These are phyloP conservation scores for Sarcophaga caerulescens DNA, from an alignment of 2,888 invertebrate genomes.

Conservation along the genomic window DNA sequence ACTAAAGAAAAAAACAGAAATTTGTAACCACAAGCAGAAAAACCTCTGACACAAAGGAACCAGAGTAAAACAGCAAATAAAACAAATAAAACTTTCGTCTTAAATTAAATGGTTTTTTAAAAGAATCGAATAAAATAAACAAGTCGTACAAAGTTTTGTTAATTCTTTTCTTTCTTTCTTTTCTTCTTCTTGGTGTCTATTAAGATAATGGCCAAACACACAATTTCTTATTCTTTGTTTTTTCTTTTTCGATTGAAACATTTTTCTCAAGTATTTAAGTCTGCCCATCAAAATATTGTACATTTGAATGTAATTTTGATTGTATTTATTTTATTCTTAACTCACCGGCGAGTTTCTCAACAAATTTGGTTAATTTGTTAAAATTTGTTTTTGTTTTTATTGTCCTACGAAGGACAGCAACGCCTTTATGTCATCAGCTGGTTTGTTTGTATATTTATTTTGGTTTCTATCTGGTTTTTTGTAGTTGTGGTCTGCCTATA, in stretches of 20 bases:
- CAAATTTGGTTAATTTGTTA: slow-evolving; percentile 23
- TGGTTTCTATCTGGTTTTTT: not conserved
- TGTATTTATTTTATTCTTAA: not conserved
- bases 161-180: not conserved
- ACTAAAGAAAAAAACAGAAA: not conserved
- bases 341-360: not conserved
- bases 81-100: too few relatives aligned
- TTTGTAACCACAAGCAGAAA: too few relatives aligned
- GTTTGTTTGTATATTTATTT: not conserved
- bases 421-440: not conserved
- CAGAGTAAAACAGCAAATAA: too few relatives aligned
- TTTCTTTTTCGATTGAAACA: too few relatives aligned
- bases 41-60: too few relatives aligned
- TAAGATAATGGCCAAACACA: not conserved
- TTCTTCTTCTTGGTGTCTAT: not conserved
- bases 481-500: not conserved
- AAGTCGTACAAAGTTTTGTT: too few relatives aligned
- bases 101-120: too few relatives aligned
- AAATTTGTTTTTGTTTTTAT: slow-evolving; percentile 18
- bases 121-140: too few relatives aligned
- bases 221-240: not conserved
- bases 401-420: not conserved
- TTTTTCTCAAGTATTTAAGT: not conserved
- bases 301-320: not conserved
- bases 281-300: not conserved